A percentile compares a stretch with the other conserved stretches of the same genome.
These are phyloP conservation scores for Myxocyprinus asiaticus DNA, from an alignment of 2,113 vertebrate species.

Conservation along the genomic window DNA sequence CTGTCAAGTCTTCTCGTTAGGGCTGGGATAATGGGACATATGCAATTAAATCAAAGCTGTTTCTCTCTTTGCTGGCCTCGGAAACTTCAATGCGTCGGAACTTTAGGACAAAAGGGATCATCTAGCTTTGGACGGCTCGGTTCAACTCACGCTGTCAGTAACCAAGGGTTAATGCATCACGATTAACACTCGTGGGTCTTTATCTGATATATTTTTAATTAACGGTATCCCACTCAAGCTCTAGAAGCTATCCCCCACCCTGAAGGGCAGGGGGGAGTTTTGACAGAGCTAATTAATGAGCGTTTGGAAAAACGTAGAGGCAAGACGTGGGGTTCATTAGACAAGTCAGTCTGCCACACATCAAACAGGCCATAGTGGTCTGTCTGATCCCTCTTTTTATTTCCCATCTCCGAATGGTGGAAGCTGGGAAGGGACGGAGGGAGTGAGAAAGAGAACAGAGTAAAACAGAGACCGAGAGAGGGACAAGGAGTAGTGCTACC, in stretches of 20 bases:
- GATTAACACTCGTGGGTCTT: conserved; percentile 72
- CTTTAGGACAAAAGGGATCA: conserved; percentile 73
- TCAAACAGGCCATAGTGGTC: conserved; percentile 68
- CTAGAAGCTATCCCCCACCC: conserved; percentile 67
- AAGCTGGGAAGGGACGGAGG: conserved; percentile 45
- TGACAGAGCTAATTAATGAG: conserved; percentile 84
- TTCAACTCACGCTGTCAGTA: conserved; percentile 65
- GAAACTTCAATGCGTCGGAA: conserved; percentile 73
- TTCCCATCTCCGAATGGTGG: conserved; percentile 55
- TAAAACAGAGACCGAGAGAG: conserved; percentile 46
- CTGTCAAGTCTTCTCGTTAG: conserved; percentile 69
- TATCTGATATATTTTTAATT: conserved; percentile 86
- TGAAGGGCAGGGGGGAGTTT: conserved; percentile 72
- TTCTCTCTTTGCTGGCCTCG: conserved; percentile 54
- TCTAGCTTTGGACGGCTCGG: conserved; percentile 60
- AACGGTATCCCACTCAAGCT: conserved; percentile 79
- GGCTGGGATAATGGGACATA: conserved; percentile 62
- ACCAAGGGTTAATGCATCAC: conserved; percentile 65
- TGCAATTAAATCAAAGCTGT: conserved; percentile 72
- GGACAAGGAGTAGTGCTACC: conserved; percentile 67
- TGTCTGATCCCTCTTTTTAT: conserved; percentile 60
- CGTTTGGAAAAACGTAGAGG: conserved; percentile 62
- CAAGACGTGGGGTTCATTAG: conserved; percentile 75
- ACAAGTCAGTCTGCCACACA: conserved; percentile 71
- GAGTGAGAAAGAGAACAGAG: conserved; percentile 35